These are phyloP conservation scores for Psylliodes chrysocephalus DNA, from an alignment of 2,888 invertebrate species.

Conservation along the genomic window DNA sequence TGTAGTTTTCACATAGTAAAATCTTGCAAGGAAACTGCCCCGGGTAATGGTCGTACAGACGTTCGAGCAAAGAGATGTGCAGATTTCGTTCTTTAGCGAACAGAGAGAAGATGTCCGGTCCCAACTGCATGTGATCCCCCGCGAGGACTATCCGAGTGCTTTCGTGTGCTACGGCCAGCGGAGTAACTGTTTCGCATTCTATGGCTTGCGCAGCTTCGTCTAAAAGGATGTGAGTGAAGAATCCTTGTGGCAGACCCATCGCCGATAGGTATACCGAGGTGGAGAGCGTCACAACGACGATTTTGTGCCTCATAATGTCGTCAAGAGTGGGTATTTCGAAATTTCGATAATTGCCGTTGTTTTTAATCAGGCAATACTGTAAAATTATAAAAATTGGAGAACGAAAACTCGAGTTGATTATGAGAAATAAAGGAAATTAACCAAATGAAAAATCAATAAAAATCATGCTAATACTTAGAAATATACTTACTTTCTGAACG, in stretches of 20 bases:
- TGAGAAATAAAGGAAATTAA: constrained; percentile 9
- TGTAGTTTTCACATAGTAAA: constrained; percentile 82
- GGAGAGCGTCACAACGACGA: constrained; percentile 82
- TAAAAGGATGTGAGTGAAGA: constrained; percentile 83
- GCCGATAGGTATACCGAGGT: constrained; percentile 80
- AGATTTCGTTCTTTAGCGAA: constrained; percentile 76
- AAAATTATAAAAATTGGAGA: constrained; percentile 47
- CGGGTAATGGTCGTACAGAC: constrained; percentile 82
- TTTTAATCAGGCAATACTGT: constrained; percentile 78
- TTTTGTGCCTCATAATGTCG: constrained; percentile 76
- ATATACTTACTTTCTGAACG: constrained; percentile 69
- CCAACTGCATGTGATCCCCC: constrained; percentile 85
- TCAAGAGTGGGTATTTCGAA: constrained; percentile 78
- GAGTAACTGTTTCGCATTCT: constrained; percentile 87
- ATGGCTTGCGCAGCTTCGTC: constrained; percentile 90
- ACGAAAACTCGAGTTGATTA: too few relatives aligned
- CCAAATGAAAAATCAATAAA: too few relatives aligned
- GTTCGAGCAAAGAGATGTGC: constrained; percentile 79
- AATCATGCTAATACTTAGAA: too few relatives aligned
- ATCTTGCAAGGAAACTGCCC: constrained; percentile 78
- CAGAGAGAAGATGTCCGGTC: constrained; percentile 82
- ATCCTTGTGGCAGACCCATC: constrained; percentile 74
- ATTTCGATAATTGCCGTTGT: constrained; percentile 66
- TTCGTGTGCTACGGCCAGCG: constrained; percentile 77
- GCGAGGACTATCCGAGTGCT: constrained; percentile 82